These are phyloP conservation scores for Euleptes europaea DNA, from an alignment of 2,113 vertebrate species.

Conservation along the genomic window DNA sequence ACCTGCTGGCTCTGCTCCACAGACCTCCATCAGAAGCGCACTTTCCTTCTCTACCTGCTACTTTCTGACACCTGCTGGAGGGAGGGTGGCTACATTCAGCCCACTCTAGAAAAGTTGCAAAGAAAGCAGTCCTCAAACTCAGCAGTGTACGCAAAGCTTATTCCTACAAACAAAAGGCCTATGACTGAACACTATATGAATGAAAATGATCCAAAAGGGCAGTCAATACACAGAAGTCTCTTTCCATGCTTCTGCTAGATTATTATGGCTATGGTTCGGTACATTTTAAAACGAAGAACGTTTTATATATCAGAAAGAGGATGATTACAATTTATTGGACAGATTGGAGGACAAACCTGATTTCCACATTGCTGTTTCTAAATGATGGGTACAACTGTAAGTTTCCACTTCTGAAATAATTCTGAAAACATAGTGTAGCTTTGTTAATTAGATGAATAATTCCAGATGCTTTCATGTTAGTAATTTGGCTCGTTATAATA, in stretches of 20 bases:
- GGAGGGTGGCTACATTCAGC: too few relatives aligned
- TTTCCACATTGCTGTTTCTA: background rate
- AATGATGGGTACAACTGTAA: background rate
- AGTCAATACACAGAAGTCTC: background rate
- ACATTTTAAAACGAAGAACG: background rate
- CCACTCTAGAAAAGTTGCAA: too few relatives aligned
- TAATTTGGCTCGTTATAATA: background rate
- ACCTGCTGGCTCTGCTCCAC: too few relatives aligned
- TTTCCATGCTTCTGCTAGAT: background rate
- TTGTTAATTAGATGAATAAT: conserved; percentile 9
- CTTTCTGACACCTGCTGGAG: too few relatives aligned
- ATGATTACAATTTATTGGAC: background rate
- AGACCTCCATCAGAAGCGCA: too few relatives aligned
- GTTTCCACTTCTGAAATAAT: background rate
- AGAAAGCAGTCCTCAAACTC: too few relatives aligned
- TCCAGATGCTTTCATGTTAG: background rate
- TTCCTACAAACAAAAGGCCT: too few relatives aligned
- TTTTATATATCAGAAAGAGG: background rate
- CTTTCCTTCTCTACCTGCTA: too few relatives aligned
- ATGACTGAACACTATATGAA: too few relatives aligned
- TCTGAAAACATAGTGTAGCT: background rate
- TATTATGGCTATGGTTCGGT: too few relatives aligned
- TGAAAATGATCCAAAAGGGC: background rate
- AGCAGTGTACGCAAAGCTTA: too few relatives aligned
- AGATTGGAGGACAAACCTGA: background rate